A percentile compares a stretch with the other conserved stretches of the same genome.
These are phyloP conservation scores for Corythoichthys haematopterus DNA, from an alignment of 2,113 vertebrate species.

Conservation along the genomic window DNA sequence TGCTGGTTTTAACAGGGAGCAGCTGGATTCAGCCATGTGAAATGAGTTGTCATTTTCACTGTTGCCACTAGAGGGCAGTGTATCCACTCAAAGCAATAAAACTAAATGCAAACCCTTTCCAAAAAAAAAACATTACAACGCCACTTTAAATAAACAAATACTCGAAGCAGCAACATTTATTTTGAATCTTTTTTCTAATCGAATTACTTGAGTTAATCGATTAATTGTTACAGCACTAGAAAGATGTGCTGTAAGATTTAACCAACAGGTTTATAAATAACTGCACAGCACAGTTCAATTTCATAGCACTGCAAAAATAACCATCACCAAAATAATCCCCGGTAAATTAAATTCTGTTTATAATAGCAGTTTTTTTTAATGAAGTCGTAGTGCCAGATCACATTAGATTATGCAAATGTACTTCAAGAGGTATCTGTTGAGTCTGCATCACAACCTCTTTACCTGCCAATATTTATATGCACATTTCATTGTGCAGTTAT, in stretches of 20 bases:
- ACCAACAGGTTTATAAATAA: background rate
- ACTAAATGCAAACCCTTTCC: no score
- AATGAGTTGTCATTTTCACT: no score
- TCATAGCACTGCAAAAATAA: background rate
- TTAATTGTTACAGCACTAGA: background rate
- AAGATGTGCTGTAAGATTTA: background rate
- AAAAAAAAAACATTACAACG: no score
- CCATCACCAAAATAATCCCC: background rate
- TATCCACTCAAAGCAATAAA: no score
- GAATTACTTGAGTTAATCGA: no score
- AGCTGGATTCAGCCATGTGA: no score
- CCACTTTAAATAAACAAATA: no score
- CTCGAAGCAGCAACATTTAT: no score
- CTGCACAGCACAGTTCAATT: background rate
- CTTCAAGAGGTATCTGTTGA: background rate
- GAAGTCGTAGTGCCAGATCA: background rate
- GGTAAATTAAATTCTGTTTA: background rate
- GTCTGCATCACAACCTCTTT: slow-evolving; percentile 33
- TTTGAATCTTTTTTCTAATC: no score
- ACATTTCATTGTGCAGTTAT: background rate
- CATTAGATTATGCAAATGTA: background rate
- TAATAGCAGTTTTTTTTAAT: background rate
- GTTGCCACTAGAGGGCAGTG: no score
- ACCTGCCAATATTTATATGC: background rate
- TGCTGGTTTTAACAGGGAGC: no score